phyloP scores from a whole-genome alignment of 2,113 vertebrate species.

The Lagenorhynchus albirostris region DNA sequence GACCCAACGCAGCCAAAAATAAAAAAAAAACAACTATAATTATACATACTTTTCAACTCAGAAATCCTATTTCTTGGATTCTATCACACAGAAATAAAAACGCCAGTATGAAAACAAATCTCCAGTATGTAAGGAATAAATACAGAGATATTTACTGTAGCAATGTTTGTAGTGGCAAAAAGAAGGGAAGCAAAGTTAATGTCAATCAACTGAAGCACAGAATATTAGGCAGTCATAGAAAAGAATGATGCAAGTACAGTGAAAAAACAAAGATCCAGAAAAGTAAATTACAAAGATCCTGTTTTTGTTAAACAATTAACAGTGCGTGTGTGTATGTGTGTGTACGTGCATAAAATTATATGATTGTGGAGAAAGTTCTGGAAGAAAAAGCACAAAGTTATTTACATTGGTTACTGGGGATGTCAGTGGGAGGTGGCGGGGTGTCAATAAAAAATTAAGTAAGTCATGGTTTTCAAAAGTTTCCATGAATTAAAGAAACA shows the following conservation, averaged over 20 bases:
- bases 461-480: neutral
- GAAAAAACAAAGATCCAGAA: neutral
- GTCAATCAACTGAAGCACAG: neutral
- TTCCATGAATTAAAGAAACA: neutral
- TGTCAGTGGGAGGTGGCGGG: neutral
- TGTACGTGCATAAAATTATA: neutral
- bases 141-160: neutral
- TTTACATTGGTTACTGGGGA: neutral
- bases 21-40: neutral
- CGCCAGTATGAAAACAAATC: neutral
- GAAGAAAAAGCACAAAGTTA: constrained; percentile 12
- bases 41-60: neutral
- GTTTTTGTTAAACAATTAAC: constrained; percentile 15
- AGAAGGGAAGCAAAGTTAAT: neutral
- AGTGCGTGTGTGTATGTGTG: neutral
- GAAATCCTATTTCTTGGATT: constrained; percentile 9
- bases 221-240: neutral
- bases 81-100: neutral
- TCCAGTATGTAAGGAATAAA: neutral
- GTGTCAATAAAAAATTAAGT: constrained; percentile 6
- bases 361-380: neutral
- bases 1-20: no score
- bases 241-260: neutral
- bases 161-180: neutral
- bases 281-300: neutral